phyloP scores from a whole-genome alignment of 2,113 vertebrate genomes.

The Mungos mungo region DNA sequence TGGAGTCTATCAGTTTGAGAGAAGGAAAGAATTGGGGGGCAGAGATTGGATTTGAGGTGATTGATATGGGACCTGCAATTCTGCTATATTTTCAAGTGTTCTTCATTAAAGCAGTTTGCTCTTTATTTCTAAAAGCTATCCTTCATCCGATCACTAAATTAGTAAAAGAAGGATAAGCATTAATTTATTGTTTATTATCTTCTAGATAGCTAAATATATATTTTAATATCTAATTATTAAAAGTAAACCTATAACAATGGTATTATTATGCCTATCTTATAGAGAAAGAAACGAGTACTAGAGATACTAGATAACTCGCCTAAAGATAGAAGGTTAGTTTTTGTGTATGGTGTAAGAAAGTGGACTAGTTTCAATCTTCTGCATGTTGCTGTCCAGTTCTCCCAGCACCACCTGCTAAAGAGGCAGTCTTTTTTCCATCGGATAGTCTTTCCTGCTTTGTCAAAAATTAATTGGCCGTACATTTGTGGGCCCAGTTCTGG shows the following conservation, averaged over 20 bases:
- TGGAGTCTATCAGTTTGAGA: neutral
- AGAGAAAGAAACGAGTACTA: neutral
- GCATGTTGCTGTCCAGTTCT: too few relatives aligned
- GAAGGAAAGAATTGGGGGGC: neutral
- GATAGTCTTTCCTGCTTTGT: too few relatives aligned
- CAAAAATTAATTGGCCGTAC: too few relatives aligned
- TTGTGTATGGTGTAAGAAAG: too few relatives aligned
- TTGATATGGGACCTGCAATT: neutral
- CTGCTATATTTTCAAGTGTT: neutral
- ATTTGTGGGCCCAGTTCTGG: too few relatives aligned
- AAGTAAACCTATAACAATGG: neutral
- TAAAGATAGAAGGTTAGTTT: neutral
- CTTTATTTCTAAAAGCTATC: neutral
- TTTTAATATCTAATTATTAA: neutral
- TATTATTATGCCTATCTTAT: neutral
- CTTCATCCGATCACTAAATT: neutral
- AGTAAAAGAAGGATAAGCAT: neutral
- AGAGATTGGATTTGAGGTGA: neutral
- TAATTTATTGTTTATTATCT: neutral
- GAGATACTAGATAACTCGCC: neutral
- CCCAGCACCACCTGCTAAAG: too few relatives aligned
- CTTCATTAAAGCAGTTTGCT: neutral
- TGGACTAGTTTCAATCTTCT: too few relatives aligned
- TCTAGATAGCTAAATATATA: neutral
- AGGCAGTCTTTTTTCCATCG: too few relatives aligned